phyloP scores from a whole-genome alignment of 1,140 invertebrate genomes.

The Drosophila ficusphila region DNA sequence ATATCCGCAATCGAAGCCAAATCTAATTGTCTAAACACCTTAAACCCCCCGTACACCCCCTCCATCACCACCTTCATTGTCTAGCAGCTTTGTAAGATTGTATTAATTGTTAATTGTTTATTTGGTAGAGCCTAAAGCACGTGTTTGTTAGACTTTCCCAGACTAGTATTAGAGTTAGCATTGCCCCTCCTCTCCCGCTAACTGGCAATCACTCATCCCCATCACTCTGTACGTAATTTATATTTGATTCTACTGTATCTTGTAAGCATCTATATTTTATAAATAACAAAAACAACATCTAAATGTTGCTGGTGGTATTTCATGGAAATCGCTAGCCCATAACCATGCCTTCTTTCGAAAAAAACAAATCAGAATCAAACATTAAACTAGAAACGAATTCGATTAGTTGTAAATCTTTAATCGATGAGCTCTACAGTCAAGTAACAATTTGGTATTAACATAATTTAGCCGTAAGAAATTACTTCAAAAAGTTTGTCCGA shows the following conservation, averaged over 20 bases:
- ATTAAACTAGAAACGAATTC: conserved; percentile 51
- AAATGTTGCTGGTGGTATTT: conserved; percentile 64
- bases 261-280: conserved; percentile 37
- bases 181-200: not conserved
- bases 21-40: conserved; percentile 28
- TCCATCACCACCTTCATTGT: too few species aligned
- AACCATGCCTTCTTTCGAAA: conserved; percentile 60
- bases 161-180: conserved; percentile 41
- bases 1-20: conserved; percentile 62
- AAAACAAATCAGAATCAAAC: conserved; percentile 44
- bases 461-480: conserved; percentile 22
- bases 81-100: conserved; percentile 44
- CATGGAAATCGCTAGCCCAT: conserved; percentile 68
- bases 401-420: conserved; percentile 33
- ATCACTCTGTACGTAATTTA: conserved; percentile 20
- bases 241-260: conserved; percentile 34
- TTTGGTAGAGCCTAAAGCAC: conserved; percentile 41
- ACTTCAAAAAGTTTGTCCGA: conserved; percentile 18
- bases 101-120: conserved; percentile 74
- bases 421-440: conserved; percentile 39
- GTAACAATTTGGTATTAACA: conserved; percentile 41
- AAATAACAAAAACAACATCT: conserved; percentile 28
- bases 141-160: conserved; percentile 43
- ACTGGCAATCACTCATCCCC: conserved; percentile 10
- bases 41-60: too few species aligned